Evolutionary conservation across 2,113 vertebrate species (phyloP).

Genomic region (Chaetodon trifascialis): DNA sequence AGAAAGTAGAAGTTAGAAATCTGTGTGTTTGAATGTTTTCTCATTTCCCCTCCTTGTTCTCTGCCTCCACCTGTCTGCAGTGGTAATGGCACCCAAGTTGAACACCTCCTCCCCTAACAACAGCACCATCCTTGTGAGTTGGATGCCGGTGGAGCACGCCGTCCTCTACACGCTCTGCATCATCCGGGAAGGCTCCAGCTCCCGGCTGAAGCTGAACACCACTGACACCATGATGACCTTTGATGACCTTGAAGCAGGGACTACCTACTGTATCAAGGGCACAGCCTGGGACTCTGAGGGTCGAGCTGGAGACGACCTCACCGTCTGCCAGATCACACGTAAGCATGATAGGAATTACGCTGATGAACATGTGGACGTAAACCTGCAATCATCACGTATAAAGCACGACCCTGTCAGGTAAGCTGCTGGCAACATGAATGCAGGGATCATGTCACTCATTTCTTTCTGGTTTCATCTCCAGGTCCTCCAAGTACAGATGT

Average conservation of each 20-base stretch:
- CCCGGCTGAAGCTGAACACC: constrained; percentile 86
- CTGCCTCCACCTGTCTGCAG: constrained; percentile 73
- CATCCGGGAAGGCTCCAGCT: constrained; percentile 85
- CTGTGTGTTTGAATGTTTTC: background rate
- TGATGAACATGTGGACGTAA: background rate
- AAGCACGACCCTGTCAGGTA: accelerated
- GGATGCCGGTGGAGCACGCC: constrained; percentile 86
- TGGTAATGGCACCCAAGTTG: constrained; percentile 86
- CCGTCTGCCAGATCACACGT: constrained; percentile 92
- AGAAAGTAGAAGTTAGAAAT: background rate
- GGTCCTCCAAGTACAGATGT: constrained; percentile 77
- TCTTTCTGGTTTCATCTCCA: constrained; percentile 51
- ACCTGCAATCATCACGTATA: background rate
- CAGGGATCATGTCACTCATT: background rate
- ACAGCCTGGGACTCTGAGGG: constrained; percentile 88
- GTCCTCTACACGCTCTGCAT: constrained; percentile 87
- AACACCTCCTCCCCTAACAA: constrained; percentile 83
- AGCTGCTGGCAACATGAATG: background rate
- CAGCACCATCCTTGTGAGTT: constrained; percentile 85
- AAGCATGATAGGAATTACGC: constrained; percentile 57
- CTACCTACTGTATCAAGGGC: constrained; percentile 89
- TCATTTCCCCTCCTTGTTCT: background rate
- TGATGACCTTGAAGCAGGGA: constrained; percentile 86
- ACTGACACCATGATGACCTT: constrained; percentile 85
- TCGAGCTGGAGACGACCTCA: constrained; percentile 88